Evolutionary conservation across 1,140 invertebrate species (phyloP).

Genomic region (Macrobrachium nipponense): DNA sequence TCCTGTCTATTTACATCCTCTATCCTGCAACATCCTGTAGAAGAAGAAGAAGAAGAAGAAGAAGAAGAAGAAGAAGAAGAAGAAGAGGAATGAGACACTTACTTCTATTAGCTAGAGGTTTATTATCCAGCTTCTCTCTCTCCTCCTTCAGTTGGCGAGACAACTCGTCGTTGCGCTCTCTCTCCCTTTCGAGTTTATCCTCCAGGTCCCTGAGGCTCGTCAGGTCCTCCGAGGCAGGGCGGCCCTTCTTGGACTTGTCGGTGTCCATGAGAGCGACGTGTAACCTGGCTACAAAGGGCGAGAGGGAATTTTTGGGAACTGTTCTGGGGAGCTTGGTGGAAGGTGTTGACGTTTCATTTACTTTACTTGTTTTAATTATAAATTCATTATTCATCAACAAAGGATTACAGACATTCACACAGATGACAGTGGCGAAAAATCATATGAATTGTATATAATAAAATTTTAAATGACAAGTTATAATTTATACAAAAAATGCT

Average conservation of each 20-base stretch:
- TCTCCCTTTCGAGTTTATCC: conserved; percentile 62
- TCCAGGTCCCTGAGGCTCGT: conserved; percentile 57
- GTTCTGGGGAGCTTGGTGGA: not conserved
- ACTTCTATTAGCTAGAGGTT: conserved; percentile 37
- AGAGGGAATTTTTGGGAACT: not conserved
- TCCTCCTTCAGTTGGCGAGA: conserved; percentile 63
- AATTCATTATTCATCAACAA: no score
- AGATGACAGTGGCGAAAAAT: no score
- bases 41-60: no score
- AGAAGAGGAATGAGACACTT: not conserved
- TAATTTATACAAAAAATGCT: no score
- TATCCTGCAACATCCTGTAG: no score
- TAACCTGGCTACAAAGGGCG: conserved; percentile 32
- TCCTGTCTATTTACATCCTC: no score
- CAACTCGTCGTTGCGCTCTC: conserved; percentile 63
- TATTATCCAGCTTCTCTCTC: conserved; percentile 58
- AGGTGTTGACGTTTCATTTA: no score
- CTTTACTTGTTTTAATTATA: no score
- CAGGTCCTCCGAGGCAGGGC: conserved; percentile 47
- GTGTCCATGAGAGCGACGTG: conserved; percentile 49
- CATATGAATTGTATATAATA: no score
- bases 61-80: no score
- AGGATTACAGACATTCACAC: no score
- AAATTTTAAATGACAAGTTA: no score
- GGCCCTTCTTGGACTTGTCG: conserved; percentile 53